phyloP scores from a whole-genome alignment of 2,797 vertebrate species.

The Sebastes aleutianus region DNA sequence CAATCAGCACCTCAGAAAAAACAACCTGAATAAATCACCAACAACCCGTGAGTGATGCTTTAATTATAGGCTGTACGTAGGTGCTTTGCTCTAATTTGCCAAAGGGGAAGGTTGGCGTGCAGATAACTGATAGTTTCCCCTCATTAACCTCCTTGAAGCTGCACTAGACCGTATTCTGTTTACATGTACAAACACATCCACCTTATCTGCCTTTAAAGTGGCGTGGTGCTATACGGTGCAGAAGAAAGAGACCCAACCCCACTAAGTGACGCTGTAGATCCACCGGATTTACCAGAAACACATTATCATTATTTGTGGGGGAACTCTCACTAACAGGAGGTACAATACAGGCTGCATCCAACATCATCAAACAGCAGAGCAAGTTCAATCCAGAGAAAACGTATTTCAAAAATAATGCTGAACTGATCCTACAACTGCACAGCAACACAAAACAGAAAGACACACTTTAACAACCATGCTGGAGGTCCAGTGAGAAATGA shows the following conservation, averaged over 20 bases:
- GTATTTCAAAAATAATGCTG: not conserved
- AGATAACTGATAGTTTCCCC: not conserved
- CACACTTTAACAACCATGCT: not conserved
- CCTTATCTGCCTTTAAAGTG: not conserved
- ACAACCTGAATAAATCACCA: not conserved
- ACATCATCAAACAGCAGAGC: not conserved
- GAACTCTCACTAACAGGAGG: not conserved
- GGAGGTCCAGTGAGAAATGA: not conserved
- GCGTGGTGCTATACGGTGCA: not conserved
- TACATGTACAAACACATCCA: slow-evolving; percentile 5
- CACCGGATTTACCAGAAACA: not conserved
- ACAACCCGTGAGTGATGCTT: not conserved
- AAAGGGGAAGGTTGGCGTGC: slow-evolving; percentile 16
- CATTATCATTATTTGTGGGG: not conserved
- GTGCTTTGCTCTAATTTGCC: not conserved
- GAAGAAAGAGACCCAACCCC: not conserved
- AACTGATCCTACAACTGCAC: not conserved
- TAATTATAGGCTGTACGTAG: slow-evolving; percentile 22
- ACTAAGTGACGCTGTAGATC: not conserved
- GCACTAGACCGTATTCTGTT: not conserved
- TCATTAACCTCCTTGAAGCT: not conserved
- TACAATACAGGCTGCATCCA: not conserved
- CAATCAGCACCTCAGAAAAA: slow-evolving; percentile 12
- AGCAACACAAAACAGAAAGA: not conserved
- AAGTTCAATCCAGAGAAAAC: not conserved